Conservation (phyloP, 2,797 vertebrate species). For the Chaunax sp. region DNA sequence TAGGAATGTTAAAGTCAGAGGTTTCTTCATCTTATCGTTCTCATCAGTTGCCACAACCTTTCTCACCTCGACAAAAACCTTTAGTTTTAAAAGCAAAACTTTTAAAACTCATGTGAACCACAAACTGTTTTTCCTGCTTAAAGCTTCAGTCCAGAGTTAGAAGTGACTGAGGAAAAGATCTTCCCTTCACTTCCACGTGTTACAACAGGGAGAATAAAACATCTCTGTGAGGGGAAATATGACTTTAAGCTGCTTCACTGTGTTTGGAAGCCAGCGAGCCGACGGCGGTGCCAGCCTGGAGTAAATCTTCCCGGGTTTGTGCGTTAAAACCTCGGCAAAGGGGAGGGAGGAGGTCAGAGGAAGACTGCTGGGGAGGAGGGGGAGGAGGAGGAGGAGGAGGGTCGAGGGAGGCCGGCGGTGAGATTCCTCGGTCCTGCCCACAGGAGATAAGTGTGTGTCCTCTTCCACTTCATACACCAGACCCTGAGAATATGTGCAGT, state of each 20-base stretch:
- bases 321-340: conserved; percentile 50
- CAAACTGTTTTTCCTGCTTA: too few species aligned
- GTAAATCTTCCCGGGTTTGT: conserved; percentile 67
- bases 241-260: conserved; percentile 60
- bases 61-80: too few species aligned
- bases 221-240: conserved; percentile 52
- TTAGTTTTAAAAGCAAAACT: too few species aligned
- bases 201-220: conserved; percentile 32
- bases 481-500: conserved; percentile 54
- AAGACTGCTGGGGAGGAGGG: not conserved
- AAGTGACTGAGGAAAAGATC: too few species aligned
- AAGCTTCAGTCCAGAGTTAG: too few species aligned
- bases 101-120: too few species aligned
- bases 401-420: conserved; percentile 27
- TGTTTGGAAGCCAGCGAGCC: conserved; percentile 53
- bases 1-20: too few species aligned
- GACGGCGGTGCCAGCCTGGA: conserved; percentile 44
- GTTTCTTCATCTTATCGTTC: too few species aligned
- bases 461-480: conserved; percentile 46
- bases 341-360: conserved; percentile 31
- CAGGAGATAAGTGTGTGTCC: conserved; percentile 70
- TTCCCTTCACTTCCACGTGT: conserved; percentile 18
- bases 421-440: conserved; percentile 61
- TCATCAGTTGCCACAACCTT: too few species aligned
- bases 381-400: conserved; percentile 15